Conservation (phyloP, 2,113 vertebrate species). For the Trachemys scripta region DNA sequence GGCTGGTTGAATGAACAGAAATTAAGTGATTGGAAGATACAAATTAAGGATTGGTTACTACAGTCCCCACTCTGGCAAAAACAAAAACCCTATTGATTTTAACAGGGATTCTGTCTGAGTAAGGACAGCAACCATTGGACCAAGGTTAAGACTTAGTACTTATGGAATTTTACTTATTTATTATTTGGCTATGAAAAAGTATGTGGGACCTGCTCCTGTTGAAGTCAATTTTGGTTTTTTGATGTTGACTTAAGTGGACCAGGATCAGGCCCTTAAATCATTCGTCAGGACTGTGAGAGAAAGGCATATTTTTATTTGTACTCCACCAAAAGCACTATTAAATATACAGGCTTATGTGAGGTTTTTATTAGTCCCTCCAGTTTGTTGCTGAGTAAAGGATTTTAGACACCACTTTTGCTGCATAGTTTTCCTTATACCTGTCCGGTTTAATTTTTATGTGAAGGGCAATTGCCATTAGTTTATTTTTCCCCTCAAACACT, state of each 20-base stretch:
- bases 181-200: background rate
- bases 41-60: accelerated
- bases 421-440: background rate
- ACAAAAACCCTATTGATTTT: background rate
- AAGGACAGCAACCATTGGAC: background rate
- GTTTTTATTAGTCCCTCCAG: background rate
- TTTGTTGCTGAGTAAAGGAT: background rate
- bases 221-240: background rate
- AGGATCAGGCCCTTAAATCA: background rate
- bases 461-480: background rate
- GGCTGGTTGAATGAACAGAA: background rate
- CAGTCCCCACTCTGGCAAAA: background rate
- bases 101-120: background rate
- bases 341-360: background rate
- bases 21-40: background rate
- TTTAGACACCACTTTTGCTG: background rate
- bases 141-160: background rate
- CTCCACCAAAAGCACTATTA: background rate
- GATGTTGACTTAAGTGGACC: background rate
- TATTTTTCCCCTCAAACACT: background rate
- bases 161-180: background rate
- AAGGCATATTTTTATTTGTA: background rate
- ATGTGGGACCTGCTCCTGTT: background rate
- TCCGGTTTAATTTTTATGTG: constrained; percentile 16
- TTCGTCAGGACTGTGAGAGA: background rate